phyloP scores from a whole-genome alignment of 2,888 invertebrate genomes.

The Amaurobius ferox region DNA sequence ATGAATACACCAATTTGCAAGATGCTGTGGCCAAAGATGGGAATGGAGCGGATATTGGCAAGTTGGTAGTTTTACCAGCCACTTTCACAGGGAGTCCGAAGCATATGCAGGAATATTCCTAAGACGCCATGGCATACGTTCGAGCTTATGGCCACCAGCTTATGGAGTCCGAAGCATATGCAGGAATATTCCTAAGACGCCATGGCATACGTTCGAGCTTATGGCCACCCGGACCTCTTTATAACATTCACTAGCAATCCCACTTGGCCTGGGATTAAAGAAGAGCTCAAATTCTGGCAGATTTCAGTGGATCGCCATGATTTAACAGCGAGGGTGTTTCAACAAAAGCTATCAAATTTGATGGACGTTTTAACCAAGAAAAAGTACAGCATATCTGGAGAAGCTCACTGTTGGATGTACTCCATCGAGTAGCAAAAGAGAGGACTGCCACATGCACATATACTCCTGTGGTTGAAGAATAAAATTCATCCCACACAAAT shows the following conservation, averaged over 20 bases:
- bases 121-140: constrained; percentile 76
- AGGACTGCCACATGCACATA: constrained; percentile 75
- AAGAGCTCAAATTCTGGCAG: constrained; percentile 37
- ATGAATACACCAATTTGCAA: constrained; percentile 74
- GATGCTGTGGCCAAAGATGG: constrained; percentile 74
- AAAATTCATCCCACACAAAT: constrained; percentile 73
- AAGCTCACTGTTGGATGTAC: constrained; percentile 72
- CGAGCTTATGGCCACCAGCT: constrained; percentile 76
- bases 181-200: constrained; percentile 77
- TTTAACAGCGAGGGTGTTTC: constrained; percentile 74
- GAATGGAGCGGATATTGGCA: not conserved
- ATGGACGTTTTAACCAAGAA: constrained; percentile 73
- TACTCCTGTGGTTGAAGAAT: constrained; percentile 38
- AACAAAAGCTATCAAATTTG: constrained; percentile 74
- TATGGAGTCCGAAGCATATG: constrained; percentile 75
- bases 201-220: no score
- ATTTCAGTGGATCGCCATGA: constrained; percentile 72
- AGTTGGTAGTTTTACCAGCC: constrained; percentile 76
- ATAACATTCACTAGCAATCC: constrained; percentile 76
- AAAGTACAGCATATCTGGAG: constrained; percentile 74
- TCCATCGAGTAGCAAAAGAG: constrained; percentile 76
- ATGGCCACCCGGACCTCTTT: constrained; percentile 75
- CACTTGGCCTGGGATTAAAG: constrained; percentile 73
- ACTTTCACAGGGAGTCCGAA: constrained; percentile 74
- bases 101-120: constrained; percentile 77